Evolutionary conservation across 2,113 vertebrate genomes (phyloP).

Genomic region (Phocoena phocoena): DNA sequence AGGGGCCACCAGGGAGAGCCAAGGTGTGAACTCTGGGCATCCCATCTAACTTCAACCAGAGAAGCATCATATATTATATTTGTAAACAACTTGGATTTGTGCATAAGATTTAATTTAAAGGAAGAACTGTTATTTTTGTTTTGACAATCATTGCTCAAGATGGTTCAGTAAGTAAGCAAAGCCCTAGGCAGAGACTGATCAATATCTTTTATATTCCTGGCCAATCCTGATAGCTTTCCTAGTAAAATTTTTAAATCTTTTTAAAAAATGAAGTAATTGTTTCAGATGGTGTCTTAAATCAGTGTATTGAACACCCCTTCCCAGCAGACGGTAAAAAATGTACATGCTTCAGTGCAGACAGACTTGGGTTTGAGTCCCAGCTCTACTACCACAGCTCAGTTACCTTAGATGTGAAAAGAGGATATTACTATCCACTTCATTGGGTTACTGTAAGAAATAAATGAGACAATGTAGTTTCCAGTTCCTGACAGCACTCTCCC

Average conservation of each 20-base stretch:
- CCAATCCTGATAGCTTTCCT: constrained; percentile 11
- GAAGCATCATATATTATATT: background rate
- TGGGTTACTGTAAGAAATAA: constrained; percentile 9
- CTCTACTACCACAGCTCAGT: background rate
- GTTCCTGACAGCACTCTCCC: background rate
- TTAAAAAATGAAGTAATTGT: constrained; percentile 18
- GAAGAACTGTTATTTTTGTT: background rate
- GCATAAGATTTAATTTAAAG: background rate
- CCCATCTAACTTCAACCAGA: background rate
- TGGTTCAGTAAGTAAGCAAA: constrained; percentile 14
- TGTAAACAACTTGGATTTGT: background rate
- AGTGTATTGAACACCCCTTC: background rate
- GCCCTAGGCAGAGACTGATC: background rate
- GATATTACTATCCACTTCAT: background rate
- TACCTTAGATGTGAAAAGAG: background rate
- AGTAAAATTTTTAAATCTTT: background rate
- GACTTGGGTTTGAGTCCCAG: background rate
- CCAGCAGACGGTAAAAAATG: background rate
- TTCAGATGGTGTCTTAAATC: background rate
- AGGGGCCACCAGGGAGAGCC: background rate
- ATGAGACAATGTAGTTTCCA: background rate
- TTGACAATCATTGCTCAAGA: constrained; percentile 33
- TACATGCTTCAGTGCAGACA: background rate
- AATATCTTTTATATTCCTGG: constrained; percentile 26
- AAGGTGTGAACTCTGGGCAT: background rate